These are phyloP conservation scores for Oreochromis aureus DNA, from an alignment of 2,113 vertebrate species.

Conservation along the genomic window DNA sequence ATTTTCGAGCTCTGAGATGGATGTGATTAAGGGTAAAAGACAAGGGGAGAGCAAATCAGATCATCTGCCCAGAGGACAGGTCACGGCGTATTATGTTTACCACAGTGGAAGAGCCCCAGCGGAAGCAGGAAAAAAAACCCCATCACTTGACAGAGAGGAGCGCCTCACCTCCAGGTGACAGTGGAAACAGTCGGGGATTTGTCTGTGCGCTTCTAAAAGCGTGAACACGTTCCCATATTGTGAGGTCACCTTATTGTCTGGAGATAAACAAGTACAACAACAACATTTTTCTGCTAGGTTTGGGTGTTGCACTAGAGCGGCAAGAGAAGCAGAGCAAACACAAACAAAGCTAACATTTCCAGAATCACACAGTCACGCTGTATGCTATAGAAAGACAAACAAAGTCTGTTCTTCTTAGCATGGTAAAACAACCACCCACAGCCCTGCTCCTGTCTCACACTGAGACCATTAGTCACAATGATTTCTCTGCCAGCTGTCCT, in stretches of 20 bases:
- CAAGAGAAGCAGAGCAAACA: slow-evolving; percentile 48
- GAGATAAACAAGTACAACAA: not conserved
- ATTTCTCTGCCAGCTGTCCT: slow-evolving; percentile 67
- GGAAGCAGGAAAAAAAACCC: slow-evolving; percentile 1
- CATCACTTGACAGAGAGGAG: not conserved
- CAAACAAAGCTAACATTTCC: slow-evolving; percentile 48
- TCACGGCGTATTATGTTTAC: slow-evolving; percentile 24
- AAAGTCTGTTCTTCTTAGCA: slow-evolving; percentile 53
- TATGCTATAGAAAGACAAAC: slow-evolving; percentile 59
- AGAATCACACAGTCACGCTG: slow-evolving; percentile 52
- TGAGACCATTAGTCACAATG: slow-evolving; percentile 67
- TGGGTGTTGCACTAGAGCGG: slow-evolving; percentile 1
- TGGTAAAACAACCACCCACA: slow-evolving; percentile 58
- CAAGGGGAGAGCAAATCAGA: slow-evolving; percentile 43
- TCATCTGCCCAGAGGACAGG: slow-evolving; percentile 29
- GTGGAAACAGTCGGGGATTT: not conserved
- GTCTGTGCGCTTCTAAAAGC: not conserved
- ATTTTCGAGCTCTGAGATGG: slow-evolving; percentile 28
- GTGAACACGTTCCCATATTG: not conserved
- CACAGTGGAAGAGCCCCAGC: not conserved
- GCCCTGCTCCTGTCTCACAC: slow-evolving; percentile 62
- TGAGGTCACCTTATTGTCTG: not conserved
- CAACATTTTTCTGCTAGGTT: not conserved
- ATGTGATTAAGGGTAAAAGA: slow-evolving; percentile 43
- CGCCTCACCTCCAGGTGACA: not conserved